phyloP scores from a whole-genome alignment of 2,797 vertebrate genomes.

The Botia almorhae region DNA sequence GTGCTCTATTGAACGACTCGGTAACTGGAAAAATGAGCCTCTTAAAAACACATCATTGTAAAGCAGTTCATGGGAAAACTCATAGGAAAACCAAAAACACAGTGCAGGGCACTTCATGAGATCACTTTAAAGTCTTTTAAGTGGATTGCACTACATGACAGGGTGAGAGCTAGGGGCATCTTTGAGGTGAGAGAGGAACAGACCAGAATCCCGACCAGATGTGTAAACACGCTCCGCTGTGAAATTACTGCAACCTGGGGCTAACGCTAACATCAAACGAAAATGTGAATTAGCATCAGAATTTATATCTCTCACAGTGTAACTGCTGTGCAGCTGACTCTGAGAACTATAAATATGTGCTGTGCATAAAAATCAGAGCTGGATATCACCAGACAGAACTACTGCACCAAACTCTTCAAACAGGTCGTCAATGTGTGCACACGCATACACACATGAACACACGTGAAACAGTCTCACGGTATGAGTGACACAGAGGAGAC shows the following conservation, averaged over 20 bases:
- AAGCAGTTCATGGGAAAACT: neutral
- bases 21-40: neutral
- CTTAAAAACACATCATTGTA: slow-evolving; percentile 1
- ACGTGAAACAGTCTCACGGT: neutral
- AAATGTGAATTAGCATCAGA: neutral
- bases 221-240: neutral
- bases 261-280: slow-evolving; percentile 29
- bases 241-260: slow-evolving; percentile 7
- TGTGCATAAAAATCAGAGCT: slow-evolving; percentile 13
- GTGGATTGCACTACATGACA: slow-evolving; percentile 9
- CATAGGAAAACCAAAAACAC: neutral
- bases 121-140: slow-evolving; percentile 1
- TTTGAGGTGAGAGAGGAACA: slow-evolving; percentile 22
- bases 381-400: neutral
- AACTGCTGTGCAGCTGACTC: neutral
- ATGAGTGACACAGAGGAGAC: neutral
- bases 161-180: slow-evolving; percentile 5
- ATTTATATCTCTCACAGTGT: slow-evolving; percentile 5
- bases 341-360: slow-evolving; percentile 10
- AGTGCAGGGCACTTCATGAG: neutral
- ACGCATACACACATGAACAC: slow-evolving; percentile 3
- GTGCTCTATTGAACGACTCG: neutral
- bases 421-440: neutral
- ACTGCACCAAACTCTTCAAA: neutral
- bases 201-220: slow-evolving; percentile 16